Conservation (phyloP, 1,140 invertebrate genomes). For the Brachionus calyciflorus region DNA sequence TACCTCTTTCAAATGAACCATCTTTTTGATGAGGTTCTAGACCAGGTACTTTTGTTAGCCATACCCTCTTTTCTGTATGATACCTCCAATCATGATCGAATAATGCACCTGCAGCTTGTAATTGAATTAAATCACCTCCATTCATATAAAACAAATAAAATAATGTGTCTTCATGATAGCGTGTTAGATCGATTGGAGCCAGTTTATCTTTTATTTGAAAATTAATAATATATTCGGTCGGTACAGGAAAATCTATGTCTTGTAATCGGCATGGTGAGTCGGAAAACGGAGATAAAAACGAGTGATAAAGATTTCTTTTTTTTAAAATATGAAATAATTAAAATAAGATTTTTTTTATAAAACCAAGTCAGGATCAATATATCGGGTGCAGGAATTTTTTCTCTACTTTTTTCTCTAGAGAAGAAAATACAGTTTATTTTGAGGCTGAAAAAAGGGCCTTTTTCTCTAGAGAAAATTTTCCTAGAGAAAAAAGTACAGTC, state of each 20-base stretch:
- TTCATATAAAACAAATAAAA: constrained; percentile 99
- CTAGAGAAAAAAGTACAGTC: too few relatives aligned
- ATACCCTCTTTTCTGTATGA: constrained; percentile 96
- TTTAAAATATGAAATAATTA: constrained; percentile 36
- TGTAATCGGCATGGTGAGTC: constrained; percentile 93
- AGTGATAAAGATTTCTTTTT: constrained; percentile 78
- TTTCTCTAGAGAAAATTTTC: too few relatives aligned
- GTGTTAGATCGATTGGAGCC: constrained; percentile 86
- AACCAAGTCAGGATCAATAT: too few relatives aligned
- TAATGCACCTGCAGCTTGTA: constrained; percentile 91
- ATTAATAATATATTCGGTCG: constrained; percentile 96
- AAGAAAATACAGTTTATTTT: too few relatives aligned
- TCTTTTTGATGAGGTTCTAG: constrained; percentile 88
- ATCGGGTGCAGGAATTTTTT: too few relatives aligned
- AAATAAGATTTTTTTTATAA: neutral
- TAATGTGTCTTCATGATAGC: constrained; percentile 95
- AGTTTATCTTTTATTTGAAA: constrained; percentile 66
- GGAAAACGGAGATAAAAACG: constrained; percentile 95
- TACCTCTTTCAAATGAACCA: constrained; percentile 88
- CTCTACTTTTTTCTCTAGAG: too few relatives aligned
- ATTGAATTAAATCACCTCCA: constrained; percentile 92
- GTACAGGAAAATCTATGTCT: constrained; percentile 97
- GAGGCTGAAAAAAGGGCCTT: too few relatives aligned
- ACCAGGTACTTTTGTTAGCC: constrained; percentile 94
- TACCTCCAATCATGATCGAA: constrained; percentile 97